A percentile compares a stretch with the other conserved stretches of the same genome.
Conservation (phyloP, 1,140 invertebrate species). For the Kradibia gibbosae region DNA sequence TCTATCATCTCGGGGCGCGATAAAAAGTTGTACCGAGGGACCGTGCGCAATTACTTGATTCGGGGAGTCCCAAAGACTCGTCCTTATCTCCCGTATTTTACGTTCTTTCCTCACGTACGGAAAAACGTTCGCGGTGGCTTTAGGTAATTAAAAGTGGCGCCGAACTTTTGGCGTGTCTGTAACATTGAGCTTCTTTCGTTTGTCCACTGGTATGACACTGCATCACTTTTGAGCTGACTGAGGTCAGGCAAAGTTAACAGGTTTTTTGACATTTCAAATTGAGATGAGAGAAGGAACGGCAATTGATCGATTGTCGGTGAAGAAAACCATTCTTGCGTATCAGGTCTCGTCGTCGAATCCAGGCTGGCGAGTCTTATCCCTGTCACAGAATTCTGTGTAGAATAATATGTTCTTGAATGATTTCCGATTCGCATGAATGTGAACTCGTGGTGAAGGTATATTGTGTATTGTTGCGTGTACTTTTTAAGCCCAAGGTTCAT, state of each 20-base stretch:
- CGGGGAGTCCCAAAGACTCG: neutral
- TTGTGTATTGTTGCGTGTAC: neutral
- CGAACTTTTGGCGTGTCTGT: slow-evolving; percentile 16
- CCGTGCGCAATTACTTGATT: neutral
- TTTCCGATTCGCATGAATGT: neutral
- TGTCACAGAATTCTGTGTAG: neutral
- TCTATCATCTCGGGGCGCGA: neutral
- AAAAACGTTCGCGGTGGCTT: slow-evolving; percentile 12
- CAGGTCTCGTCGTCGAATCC: neutral
- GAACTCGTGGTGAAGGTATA: neutral
- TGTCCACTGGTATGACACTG: no score
- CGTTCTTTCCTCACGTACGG: slow-evolving; percentile 11
- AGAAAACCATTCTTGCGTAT: neutral
- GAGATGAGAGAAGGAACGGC: no score
- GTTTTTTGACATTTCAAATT: no score
- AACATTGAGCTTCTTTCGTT: neutral
- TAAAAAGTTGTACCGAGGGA: slow-evolving; percentile 43
- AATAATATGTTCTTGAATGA: neutral
- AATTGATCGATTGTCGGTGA: no score
- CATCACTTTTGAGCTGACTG: neutral
- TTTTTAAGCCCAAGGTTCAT: neutral
- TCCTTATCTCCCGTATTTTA: slow-evolving; percentile 41
- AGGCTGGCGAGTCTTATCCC: neutral
- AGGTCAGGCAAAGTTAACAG: neutral
- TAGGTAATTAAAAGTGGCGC: slow-evolving; percentile 33